Base-by-base conservation (phyloP, 2,888 invertebrate genomes). In the Drosophila lutescens region DNA sequence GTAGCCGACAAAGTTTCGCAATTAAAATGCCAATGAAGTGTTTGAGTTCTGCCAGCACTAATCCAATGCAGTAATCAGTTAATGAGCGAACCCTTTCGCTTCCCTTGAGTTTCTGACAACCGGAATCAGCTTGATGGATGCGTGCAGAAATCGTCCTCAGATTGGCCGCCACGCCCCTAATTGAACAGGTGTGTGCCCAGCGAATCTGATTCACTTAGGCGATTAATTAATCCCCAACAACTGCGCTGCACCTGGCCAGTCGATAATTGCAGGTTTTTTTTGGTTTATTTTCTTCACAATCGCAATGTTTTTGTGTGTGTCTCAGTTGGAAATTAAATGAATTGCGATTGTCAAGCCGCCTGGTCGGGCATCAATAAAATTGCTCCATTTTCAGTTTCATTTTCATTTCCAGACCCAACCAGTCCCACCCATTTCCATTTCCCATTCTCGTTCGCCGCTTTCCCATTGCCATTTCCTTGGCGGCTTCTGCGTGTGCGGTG, bases 1-100 rank as follows among this genome's bases (percentile, higher is more conserved):
- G 30, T 12, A 26, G 54, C 12, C 40, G 20, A 36, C 32, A 60
- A 82, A 86, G 77, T 86, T 86, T 80, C 60, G 80, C 80, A 83
- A 86, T 83, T 83, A 86, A 83, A 86, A 76, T 79, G 71, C 73
- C 77, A 80, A 77, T 79, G 77, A 77, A 76, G 74, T 78, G 70
- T 79, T 53, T 54, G 40, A 30, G 9, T 38, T 62, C 41, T 23
- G 50, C n/a, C 36, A 38, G 15, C 59, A 15, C 41, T 43, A 62
- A 65, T 51, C 61, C 59, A 62, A 65, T 51, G 51, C 59, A 12
- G 34, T 36, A 65, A 61, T 61, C 63, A 36, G 13, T 62, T 65
- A 63, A 63, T 46, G 53, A 54, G 53, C n/a, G 17, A 54, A 30
- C 38, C 55, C 53, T 40, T 54, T 17, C 41, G 9, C 41, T 47